Evolutionary conservation across 2,797 vertebrate species (phyloP), one percentile per base, ranked within the genome.

Genomic region (Pantherophis vulpinus): DNA sequence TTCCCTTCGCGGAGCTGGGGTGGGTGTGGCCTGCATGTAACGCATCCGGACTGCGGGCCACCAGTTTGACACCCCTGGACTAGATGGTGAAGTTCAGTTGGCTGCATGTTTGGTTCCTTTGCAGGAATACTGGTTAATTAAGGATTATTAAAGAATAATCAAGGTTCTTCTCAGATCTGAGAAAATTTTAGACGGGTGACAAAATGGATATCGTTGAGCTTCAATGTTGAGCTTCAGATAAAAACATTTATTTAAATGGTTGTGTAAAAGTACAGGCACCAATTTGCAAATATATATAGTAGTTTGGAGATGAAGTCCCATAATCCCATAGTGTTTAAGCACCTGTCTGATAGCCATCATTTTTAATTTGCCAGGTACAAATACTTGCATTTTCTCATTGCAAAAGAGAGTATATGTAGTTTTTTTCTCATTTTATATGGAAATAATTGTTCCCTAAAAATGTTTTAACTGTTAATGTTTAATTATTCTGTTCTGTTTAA

Each of bases 381-480:
- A 8, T 61, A 83, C n/a, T 88, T 83, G 4, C 59, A 79, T 86
- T 23, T 63, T 25, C 61, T 37, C 37, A 18, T n/a, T 63, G 47
- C 51, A 90, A 93, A 91, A 63, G 20, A n/a, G 16, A 90, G 59
- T 2, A 37, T 83, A 79, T 92, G 8, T 88, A 54, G 91, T 25
- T 59, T 6, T 25, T 0, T 66, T 91, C 2, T 12, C 89, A 14
- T 91, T 12, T 79, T 86, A 87, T 87, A 60, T 93, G 2, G 88
- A 90, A 91, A 5, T 54, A 8, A 25, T 91, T 86, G 5, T 92
- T 87, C 5, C 91, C 92, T 93, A 32, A 66, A 94, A 86, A 70
- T 58, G 25, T 93, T 88, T 32, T 12, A 90, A 60, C 55, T 94
- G 42, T 96, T 95, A 95, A 54, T 87, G 94, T 95, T 92, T 95